Percentiles rank a stretch among this genome's conserved stretches.
phyloP scores from a whole-genome alignment of 2,113 vertebrate species.

The Xyliphius kryptos region DNA sequence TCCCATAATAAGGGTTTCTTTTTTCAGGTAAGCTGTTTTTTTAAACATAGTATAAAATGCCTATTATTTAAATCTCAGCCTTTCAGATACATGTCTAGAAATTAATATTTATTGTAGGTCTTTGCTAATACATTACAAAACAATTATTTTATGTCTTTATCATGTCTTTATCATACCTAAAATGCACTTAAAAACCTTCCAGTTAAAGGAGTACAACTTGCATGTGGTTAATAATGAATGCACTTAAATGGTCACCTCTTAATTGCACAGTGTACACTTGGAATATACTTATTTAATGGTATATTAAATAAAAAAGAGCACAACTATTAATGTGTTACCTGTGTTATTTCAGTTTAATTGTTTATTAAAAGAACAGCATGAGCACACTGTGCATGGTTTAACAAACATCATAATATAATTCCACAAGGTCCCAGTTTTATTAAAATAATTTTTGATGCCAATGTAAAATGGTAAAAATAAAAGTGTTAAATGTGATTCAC shows the following conservation, averaged over 20 bases:
- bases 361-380: constrained; percentile 27
- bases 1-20: no score
- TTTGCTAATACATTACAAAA: constrained; percentile 4
- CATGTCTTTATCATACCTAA: not conserved
- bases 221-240: constrained; percentile 13
- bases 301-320: not conserved
- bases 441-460: not conserved
- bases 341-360: constrained; percentile 3
- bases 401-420: constrained; percentile 4
- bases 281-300: not conserved
- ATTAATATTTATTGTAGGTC: constrained; percentile 1
- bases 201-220: constrained; percentile 29
- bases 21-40: no score
- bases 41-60: not conserved
- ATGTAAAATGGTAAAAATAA: not conserved
- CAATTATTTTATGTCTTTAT: constrained; percentile 12
- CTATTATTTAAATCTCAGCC: not conserved
- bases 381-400: constrained; percentile 22
- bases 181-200: constrained; percentile 19
- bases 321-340: constrained; percentile 1
- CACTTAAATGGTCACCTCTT: not conserved
- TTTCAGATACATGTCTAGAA: not conserved
- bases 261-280: not conserved
- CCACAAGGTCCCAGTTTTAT: not conserved
- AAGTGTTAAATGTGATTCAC: not conserved